These are phyloP conservation scores for Psittacula cyanocephala DNA, from an alignment of 2,113 vertebrate genomes.

Conservation along the genomic window DNA sequence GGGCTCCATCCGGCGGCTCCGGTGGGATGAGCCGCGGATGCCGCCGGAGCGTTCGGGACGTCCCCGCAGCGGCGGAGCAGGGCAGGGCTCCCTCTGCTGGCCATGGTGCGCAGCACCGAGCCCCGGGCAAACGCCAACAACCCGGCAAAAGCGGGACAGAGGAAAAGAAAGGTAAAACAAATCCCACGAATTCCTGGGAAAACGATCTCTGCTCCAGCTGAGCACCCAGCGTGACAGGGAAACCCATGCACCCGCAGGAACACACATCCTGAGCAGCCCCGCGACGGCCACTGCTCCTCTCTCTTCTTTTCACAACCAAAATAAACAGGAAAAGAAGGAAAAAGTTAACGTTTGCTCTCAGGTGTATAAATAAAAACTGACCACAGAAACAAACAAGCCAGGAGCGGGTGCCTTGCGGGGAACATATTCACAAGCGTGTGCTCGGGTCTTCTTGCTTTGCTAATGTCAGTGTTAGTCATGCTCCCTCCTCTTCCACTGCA, in stretches of 20 bases:
- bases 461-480: neutral
- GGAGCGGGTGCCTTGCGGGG: neutral
- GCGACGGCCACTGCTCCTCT: neutral
- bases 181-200: neutral
- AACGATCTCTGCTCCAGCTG: neutral
- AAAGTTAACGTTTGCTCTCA: neutral
- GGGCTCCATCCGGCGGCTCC: neutral
- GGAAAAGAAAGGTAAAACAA: neutral
- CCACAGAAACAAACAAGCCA: neutral
- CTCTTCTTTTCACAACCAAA: neutral
- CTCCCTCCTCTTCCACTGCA: neutral
- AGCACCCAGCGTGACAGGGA: neutral
- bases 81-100: neutral
- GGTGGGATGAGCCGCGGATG: neutral
- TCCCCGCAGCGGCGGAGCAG: too few relatives aligned
- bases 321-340: neutral
- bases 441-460: neutral
- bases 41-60: neutral
- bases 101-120: neutral
- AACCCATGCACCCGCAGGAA: neutral
- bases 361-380: neutral
- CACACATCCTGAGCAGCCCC: neutral
- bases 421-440: rapidly evolving
- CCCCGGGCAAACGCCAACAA: neutral
- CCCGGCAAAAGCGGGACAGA: neutral